These are phyloP conservation scores for Corythucha ciliata DNA, from an alignment of 2,888 invertebrate genomes.

Conservation along the genomic window DNA sequence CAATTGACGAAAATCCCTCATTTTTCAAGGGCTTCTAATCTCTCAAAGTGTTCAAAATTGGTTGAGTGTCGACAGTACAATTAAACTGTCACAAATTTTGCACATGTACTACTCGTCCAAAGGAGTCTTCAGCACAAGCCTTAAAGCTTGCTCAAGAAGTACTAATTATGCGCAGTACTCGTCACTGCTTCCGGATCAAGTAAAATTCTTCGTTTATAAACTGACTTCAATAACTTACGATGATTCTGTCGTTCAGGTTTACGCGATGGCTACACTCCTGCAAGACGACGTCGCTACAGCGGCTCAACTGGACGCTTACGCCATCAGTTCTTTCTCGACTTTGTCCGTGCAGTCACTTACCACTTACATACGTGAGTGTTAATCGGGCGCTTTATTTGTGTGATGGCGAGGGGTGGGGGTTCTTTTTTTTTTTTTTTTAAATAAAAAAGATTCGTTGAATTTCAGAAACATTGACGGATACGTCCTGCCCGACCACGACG, in stretches of 20 bases:
- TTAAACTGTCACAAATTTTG: constrained; percentile 64
- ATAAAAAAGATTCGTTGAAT: too few relatives aligned
- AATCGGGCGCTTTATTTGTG: background rate
- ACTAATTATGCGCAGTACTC: constrained; percentile 43
- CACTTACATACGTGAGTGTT: background rate
- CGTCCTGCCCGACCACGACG: background rate
- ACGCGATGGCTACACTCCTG: background rate
- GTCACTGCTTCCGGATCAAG: constrained; percentile 39
- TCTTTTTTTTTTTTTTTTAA: too few relatives aligned
- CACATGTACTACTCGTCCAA: constrained; percentile 72
- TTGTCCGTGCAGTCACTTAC: too few relatives aligned
- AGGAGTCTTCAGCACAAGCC: constrained; percentile 49
- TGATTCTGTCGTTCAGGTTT: too few relatives aligned
- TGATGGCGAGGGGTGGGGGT: too few relatives aligned
- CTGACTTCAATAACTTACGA: too few relatives aligned
- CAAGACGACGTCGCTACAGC: constrained; percentile 47
- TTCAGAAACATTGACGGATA: background rate
- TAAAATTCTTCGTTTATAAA: constrained; percentile 23
- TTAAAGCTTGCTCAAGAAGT: constrained; percentile 62
- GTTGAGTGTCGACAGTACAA: constrained; percentile 39
- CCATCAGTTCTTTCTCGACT: too few relatives aligned
- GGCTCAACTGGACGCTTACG: too few relatives aligned
- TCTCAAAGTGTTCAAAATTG: constrained; percentile 48
- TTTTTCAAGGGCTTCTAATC: constrained; percentile 52
- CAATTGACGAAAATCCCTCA: background rate